These are phyloP conservation scores for Macrotrachela quadricornifera DNA, from an alignment of 1,140 invertebrate genomes.

Conservation along the genomic window DNA sequence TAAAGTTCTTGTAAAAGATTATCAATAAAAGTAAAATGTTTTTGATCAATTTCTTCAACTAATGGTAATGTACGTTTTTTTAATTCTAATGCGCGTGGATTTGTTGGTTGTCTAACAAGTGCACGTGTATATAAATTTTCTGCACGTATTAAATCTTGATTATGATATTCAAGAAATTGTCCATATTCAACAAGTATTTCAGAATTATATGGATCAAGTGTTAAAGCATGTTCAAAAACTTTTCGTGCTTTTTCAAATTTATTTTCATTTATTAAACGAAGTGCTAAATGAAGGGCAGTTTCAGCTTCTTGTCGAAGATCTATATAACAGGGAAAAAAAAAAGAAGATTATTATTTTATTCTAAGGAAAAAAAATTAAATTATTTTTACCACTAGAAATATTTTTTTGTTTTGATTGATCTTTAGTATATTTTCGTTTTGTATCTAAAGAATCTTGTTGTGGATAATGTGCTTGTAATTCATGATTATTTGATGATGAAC, in stretches of 20 bases:
- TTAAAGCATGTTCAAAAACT: constrained; percentile 63
- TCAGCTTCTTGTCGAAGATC: no score
- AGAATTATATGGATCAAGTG: constrained; percentile 66
- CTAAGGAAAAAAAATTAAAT: no score
- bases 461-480: no score
- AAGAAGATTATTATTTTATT: no score
- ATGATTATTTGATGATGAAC: no score
- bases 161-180: constrained; percentile 65
- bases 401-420: no score
- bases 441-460: no score
- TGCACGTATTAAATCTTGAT: constrained; percentile 63
- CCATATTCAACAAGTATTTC: constrained; percentile 77
- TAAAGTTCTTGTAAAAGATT: constrained; percentile 57
- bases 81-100: constrained; percentile 37
- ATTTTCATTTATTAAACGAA: constrained; percentile 29
- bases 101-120: constrained; percentile 54
- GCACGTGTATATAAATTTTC: constrained; percentile 68
- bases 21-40: constrained; percentile 55
- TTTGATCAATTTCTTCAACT: constrained; percentile 67
- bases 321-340: no score
- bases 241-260: constrained; percentile 65
- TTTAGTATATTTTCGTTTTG: no score
- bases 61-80: constrained; percentile 63
- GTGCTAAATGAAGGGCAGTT: no score
- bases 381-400: no score